Percentiles rank a stretch among this genome's conserved stretches.
These are phyloP conservation scores for Tridacna gigas DNA, from an alignment of 2,888 invertebrate species.

Conservation along the genomic window DNA sequence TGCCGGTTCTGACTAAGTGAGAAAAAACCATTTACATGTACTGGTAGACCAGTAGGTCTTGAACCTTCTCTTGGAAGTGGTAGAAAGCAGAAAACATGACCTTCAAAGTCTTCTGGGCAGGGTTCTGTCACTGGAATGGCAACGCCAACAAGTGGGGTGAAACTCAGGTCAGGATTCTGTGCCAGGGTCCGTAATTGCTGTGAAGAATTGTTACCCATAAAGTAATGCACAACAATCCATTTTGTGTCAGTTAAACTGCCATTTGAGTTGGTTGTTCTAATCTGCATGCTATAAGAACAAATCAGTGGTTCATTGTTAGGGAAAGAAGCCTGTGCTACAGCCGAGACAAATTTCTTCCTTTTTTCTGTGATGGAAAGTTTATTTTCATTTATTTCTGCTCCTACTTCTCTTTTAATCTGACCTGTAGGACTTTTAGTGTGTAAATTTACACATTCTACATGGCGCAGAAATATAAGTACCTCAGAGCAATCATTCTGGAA, in stretches of 20 bases:
- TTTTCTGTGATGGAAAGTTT: background rate
- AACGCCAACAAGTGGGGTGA: slow-evolving; percentile 51
- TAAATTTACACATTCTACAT: slow-evolving; percentile 70
- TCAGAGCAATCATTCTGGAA: slow-evolving; percentile 75
- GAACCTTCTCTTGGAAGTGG: slow-evolving; percentile 79
- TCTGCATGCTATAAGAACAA: slow-evolving; percentile 3
- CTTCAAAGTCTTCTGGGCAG: slow-evolving; percentile 50
- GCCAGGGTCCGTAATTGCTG: slow-evolving; percentile 30
- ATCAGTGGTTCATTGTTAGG: background rate
- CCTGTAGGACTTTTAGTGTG: background rate
- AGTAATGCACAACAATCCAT: slow-evolving; percentile 46
- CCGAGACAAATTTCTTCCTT: background rate
- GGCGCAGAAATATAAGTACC: slow-evolving; percentile 78
- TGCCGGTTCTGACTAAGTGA: slow-evolving; percentile 80
- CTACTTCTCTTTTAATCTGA: background rate
- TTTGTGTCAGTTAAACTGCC: background rate
- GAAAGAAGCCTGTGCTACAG: background rate
- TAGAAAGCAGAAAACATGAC: slow-evolving; percentile 82
- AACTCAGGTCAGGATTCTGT: slow-evolving; percentile 29
- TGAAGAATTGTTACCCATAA: slow-evolving; percentile 42
- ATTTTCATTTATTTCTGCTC: slow-evolving; percentile 18
- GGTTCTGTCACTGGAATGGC: slow-evolving; percentile 41
- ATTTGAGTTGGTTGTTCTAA: slow-evolving; percentile 8
- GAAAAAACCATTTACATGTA: slow-evolving; percentile 83
- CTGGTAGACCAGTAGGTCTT: slow-evolving; percentile 79